Evolutionary conservation across 2,113 vertebrate genomes (phyloP).

Genomic region (Hemiprocne comata): DNA sequence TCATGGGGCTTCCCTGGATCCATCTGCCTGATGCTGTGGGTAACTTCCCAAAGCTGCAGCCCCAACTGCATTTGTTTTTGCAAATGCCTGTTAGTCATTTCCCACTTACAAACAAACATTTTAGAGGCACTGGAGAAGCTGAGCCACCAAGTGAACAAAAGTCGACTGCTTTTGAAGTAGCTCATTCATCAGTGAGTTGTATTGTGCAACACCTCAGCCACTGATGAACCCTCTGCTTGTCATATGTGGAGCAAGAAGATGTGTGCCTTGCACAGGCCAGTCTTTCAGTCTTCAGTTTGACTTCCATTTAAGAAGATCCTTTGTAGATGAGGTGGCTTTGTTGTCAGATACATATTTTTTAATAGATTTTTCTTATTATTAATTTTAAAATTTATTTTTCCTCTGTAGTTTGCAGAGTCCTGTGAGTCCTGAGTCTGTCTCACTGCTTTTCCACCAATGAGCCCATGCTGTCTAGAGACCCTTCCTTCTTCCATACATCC

Average conservation of each 20-base stretch:
- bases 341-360: background rate
- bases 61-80: background rate
- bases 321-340: background rate
- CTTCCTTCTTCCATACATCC: background rate
- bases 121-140: background rate
- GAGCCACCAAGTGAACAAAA: background rate
- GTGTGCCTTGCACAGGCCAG: background rate
- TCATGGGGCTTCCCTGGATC: background rate
- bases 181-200: background rate
- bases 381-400: background rate
- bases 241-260: background rate
- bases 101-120: background rate
- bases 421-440: background rate
- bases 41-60: background rate
- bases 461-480: background rate
- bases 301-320: background rate
- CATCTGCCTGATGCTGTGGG: fast-evolving
- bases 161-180: background rate
- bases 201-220: background rate
- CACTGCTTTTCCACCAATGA: background rate
- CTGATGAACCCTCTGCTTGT: background rate
- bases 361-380: background rate
- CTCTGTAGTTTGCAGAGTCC: background rate
- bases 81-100: background rate
- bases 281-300: background rate